Percentiles rank a stretch among this genome's conserved stretches.
These are phyloP conservation scores for Microtus obscurus DNA, from an alignment of 2,797 vertebrate species.

Conservation along the genomic window DNA sequence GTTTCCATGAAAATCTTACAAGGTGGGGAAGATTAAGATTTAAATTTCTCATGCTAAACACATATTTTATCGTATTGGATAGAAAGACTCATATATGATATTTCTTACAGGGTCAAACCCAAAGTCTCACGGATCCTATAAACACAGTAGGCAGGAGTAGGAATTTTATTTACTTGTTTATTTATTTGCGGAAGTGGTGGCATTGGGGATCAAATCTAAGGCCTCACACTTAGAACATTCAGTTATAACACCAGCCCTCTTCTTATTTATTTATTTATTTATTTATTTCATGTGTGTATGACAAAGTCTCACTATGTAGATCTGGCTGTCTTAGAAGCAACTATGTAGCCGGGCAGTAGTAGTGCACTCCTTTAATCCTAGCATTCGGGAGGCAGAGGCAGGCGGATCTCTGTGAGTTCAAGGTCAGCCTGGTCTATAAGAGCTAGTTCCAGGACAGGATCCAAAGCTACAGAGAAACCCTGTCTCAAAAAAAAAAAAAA, in stretches of 20 bases:
- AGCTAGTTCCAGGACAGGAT: no score
- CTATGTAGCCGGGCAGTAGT: neutral
- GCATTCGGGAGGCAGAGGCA: no score
- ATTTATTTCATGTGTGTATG: neutral
- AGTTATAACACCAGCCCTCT: neutral
- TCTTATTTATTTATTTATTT: neutral
- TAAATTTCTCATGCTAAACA: neutral
- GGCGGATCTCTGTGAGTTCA: no score
- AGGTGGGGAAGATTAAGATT: neutral
- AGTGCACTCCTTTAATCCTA: no score
- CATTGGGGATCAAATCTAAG: neutral
- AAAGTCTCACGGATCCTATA: neutral
- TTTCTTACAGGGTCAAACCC: neutral
- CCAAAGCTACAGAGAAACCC: no score
- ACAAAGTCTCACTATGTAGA: neutral
- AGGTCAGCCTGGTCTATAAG: no score
- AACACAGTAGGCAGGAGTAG: neutral
- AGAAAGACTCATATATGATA: neutral
- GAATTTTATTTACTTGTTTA: neutral
- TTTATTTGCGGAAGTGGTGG: neutral
- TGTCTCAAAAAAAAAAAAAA: no score
- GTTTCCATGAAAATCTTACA: neutral
- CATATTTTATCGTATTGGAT: neutral
- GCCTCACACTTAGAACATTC: neutral
- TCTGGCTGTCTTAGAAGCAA: neutral